Base-by-base conservation (phyloP, 1,140 invertebrate species). In the Nixonia krombeini region DNA sequence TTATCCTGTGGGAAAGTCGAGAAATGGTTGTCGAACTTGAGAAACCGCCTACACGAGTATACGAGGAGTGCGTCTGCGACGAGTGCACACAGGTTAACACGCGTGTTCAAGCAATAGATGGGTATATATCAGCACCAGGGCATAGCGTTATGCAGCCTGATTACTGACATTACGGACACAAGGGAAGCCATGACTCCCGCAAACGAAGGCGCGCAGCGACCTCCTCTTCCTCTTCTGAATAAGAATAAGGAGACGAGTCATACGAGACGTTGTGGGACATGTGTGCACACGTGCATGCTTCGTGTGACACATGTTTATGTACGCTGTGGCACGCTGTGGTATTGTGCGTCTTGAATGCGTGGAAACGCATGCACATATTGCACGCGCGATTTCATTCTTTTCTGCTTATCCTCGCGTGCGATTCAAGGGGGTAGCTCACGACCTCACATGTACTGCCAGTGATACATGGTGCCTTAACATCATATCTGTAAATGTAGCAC, bases 191-290 rank as follows among this genome's bases (percentile, higher is more conserved):
- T 21, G 37, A 40, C 37, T 40, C 9, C 37, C n/a, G 17, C 37
- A 40, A 40, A 40, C 12, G 37, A 40, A 40, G 17, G 16, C 18
- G 37, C 6, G 37, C 10, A 18, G 4, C 21, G 18, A 42, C 40
- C 40, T 42, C 40, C 40, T 42, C 40, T 42, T 42, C 18, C 40
- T 42, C 16, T 42, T 13, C 40, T 21, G 40, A 42, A 42, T 42
- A 42, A 42, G 40, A 42, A 42, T 42, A 23, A 18, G 40, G 16
- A 40, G 37, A 18, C 12, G 9, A 42, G 40, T 42, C 21, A 25
- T 42, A 42, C 9, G 40, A 42, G 18, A 42, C 18, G 25, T 21
- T 25, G 21, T 42, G 17, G 18, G 5, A 21, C 6, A 42, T 25
- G 21, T 23, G 18, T 25, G 8, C 18, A n/a, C n/a, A n/a, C n/a